phyloP scores from a whole-genome alignment of 2,113 vertebrate species.

The Onychostoma macrolepis region DNA sequence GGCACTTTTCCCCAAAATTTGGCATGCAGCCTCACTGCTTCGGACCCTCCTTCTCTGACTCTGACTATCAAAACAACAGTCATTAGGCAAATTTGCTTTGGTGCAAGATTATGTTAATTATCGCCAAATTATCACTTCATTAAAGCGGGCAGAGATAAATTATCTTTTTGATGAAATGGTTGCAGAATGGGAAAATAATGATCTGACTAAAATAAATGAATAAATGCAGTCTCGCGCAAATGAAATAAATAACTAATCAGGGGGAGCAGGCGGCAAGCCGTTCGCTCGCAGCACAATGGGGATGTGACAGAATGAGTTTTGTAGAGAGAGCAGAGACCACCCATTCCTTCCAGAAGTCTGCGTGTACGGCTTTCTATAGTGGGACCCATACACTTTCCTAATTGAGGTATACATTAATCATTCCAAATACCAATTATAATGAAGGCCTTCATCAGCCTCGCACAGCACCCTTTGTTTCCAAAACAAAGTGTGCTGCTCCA shows the following conservation, averaged over 20 bases:
- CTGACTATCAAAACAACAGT: slow-evolving; percentile 78
- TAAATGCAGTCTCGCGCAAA: slow-evolving; percentile 52
- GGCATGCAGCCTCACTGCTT: slow-evolving; percentile 15
- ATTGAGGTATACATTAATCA: slow-evolving; percentile 75
- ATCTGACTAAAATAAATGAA: slow-evolving; percentile 60
- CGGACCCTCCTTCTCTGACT: slow-evolving; percentile 63
- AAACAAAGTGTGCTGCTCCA: slow-evolving; percentile 57
- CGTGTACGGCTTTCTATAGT: slow-evolving; percentile 23
- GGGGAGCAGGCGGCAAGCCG: not conserved
- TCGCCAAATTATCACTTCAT: slow-evolving; percentile 81
- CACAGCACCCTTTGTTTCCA: slow-evolving; percentile 62
- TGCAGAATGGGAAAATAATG: slow-evolving; percentile 76
- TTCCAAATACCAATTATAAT: slow-evolving; percentile 73
- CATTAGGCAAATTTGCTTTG: slow-evolving; percentile 81
- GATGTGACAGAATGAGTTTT: slow-evolving; percentile 22
- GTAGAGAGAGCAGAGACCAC: slow-evolving; percentile 57
- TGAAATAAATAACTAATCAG: slow-evolving; percentile 53
- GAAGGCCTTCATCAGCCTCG: slow-evolving; percentile 63
- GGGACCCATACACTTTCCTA: slow-evolving; percentile 47
- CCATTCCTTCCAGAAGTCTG: slow-evolving; percentile 53
- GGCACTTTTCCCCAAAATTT: not conserved
- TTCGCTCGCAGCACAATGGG: slow-evolving; percentile 8
- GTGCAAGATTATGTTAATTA: slow-evolving; percentile 80
- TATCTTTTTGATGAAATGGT: slow-evolving; percentile 74
- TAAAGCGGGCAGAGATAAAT: slow-evolving; percentile 80